phyloP scores from a whole-genome alignment of 2,888 invertebrate genomes.

The Apamea anceps region DNA sequence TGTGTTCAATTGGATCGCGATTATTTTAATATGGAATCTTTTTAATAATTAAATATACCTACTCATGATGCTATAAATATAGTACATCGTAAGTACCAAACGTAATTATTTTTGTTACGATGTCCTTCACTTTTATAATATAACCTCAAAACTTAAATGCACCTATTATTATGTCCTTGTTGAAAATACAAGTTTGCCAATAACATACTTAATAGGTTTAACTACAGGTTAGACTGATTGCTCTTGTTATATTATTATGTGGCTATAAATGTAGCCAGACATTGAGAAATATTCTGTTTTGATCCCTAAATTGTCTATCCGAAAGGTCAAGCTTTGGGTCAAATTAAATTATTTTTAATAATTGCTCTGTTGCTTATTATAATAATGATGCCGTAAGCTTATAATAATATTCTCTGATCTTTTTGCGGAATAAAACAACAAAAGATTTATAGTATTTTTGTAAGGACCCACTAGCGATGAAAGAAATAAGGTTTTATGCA shows the following conservation, averaged over 20 bases:
- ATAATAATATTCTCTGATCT: not conserved
- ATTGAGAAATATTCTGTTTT: conserved; percentile 38
- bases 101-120: not conserved
- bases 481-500: not conserved
- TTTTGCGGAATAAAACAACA: not conserved
- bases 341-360: conserved; percentile 25
- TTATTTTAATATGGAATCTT: not conserved
- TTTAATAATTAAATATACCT: not conserved
- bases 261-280: conserved; percentile 24
- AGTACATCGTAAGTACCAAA: too few relatives aligned
- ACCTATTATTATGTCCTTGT: conserved; percentile 5
- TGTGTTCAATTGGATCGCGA: not conserved
- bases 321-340: conserved; percentile 22
- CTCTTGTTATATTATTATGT: conserved; percentile 48
- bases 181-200: conserved; percentile 15
- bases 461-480: not conserved
- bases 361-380: not conserved
- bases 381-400: not conserved
- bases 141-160: conserved; percentile 12
- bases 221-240: conserved; percentile 36
- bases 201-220: conserved; percentile 23
- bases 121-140: conserved; percentile 4
- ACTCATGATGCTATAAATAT: too few relatives aligned
- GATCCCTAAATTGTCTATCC: conserved; percentile 14
- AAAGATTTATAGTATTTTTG: not conserved